A percentile compares a stretch with the other conserved stretches of the same genome.
phyloP scores from a whole-genome alignment of 2,797 vertebrate genomes.

The Tinamus major region DNA sequence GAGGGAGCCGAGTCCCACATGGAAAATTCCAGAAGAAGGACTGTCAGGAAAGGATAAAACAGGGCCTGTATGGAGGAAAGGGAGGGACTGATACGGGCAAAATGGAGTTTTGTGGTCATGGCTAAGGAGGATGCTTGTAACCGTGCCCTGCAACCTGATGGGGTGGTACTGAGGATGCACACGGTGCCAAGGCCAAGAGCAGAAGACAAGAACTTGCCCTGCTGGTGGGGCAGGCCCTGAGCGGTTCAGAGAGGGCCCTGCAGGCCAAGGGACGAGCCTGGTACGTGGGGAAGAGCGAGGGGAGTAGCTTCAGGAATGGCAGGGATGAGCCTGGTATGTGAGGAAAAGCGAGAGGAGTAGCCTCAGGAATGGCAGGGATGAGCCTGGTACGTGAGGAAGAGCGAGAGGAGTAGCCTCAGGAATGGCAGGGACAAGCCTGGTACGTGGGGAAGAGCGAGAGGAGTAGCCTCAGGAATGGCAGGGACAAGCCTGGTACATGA shows the following conservation, averaged over 20 bases:
- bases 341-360: neutral
- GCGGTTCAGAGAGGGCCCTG: neutral
- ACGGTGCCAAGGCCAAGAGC: too few relatives aligned
- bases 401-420: neutral
- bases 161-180: neutral
- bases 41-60: accelerated
- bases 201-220: neutral
- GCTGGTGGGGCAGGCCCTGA: neutral
- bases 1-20: accelerated
- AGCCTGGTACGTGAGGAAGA: neutral
- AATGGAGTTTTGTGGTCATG: neutral
- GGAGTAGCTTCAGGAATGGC: too few relatives aligned
- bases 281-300: too few relatives aligned
- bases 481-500: too few relatives aligned
- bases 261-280: neutral
- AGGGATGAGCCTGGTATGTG: neutral
- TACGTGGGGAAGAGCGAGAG: too few relatives aligned
- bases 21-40: neutral
- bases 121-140: neutral
- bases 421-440: too few relatives aligned
- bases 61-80: neutral
- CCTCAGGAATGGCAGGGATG: too few relatives aligned
- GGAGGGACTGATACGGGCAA: neutral
- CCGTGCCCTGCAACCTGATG: neutral
- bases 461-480: too few relatives aligned